Percentiles rank a stretch among this genome's conserved stretches.
These are phyloP conservation scores for Odontocolon sp. DNA, from an alignment of 2,888 invertebrate species.

Conservation along the genomic window DNA sequence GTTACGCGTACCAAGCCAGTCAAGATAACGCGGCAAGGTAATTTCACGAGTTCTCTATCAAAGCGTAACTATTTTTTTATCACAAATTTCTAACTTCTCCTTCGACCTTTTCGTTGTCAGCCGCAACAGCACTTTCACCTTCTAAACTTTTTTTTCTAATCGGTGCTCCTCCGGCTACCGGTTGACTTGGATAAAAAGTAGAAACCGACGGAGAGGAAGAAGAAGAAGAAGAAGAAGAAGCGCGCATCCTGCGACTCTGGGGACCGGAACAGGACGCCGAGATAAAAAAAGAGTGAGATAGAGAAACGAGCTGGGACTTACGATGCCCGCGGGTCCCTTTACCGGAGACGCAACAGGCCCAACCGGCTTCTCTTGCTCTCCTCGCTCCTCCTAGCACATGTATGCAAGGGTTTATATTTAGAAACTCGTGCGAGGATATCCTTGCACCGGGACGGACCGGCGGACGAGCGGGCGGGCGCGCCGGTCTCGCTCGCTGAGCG, in stretches of 20 bases:
- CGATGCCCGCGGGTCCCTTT: conserved; percentile 38
- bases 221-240: conserved; percentile 26
- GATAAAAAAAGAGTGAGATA: conserved; percentile 15
- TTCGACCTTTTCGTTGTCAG: not conserved
- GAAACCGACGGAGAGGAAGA: not conserved
- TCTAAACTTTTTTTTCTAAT: conserved; percentile 32
- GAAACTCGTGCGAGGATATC: conserved; percentile 61
- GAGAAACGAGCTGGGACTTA: conserved; percentile 2
- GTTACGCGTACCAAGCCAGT: conserved; percentile 44
- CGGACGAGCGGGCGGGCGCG: conserved; percentile 26
- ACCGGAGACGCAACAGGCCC: conserved; percentile 58
- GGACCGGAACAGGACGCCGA: conserved; percentile 16
- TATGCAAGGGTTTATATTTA: conserved; percentile 64
- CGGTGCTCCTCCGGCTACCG: conserved; percentile 29
- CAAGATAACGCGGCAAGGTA: conserved; percentile 35
- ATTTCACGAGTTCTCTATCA: not conserved
- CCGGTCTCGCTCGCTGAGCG: conserved; percentile 40
- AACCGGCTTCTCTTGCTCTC: conserved; percentile 62
- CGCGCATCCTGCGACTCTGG: conserved; percentile 35
- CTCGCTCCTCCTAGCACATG: conserved; percentile 39
- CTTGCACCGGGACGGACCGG: conserved; percentile 52
- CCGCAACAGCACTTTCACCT: conserved; percentile 32
- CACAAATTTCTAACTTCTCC: not conserved
- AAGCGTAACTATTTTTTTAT: not conserved
- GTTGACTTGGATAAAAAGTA: not conserved